These are phyloP conservation scores for Gnatocerus cornutus DNA, from an alignment of 2,888 invertebrate species.

Conservation along the genomic window DNA sequence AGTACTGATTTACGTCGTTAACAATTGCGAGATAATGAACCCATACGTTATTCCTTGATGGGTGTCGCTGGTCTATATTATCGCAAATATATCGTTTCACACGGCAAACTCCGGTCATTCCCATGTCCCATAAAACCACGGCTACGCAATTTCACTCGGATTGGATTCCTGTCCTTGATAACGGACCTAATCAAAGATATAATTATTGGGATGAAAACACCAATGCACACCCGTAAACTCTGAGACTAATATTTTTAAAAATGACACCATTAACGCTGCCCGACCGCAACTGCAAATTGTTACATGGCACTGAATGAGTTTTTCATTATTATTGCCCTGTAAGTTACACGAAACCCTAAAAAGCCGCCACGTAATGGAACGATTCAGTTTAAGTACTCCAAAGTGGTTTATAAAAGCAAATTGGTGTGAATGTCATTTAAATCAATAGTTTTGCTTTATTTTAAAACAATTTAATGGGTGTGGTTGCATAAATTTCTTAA, in stretches of 20 bases:
- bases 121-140: conserved; percentile 28
- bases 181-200: neutral
- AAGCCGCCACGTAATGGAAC: conserved; percentile 48
- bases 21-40: conserved; percentile 21
- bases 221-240: neutral
- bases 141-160: conserved; percentile 7
- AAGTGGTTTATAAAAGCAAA: conserved; percentile 49
- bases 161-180: conserved; percentile 1
- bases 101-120: conserved; percentile 4
- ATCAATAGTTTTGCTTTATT: conserved; percentile 51
- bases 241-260: conserved; percentile 16
- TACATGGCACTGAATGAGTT: conserved; percentile 21
- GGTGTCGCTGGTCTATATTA: conserved; percentile 8
- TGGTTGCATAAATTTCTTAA: conserved; percentile 60
- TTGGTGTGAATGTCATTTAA: conserved; percentile 51
- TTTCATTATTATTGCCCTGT: conserved; percentile 44
- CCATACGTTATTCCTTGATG: conserved; percentile 7
- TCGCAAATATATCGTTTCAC: conserved; percentile 11
- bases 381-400: conserved; percentile 46
- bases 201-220: neutral
- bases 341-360: conserved; percentile 47
- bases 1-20: neutral
- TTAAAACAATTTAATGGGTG: conserved; percentile 56
- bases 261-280: conserved; percentile 14
- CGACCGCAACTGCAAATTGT: conserved; percentile 37